Evolutionary conservation across 2,113 vertebrate species (phyloP).

Genomic region (Lucifuga dentata): DNA sequence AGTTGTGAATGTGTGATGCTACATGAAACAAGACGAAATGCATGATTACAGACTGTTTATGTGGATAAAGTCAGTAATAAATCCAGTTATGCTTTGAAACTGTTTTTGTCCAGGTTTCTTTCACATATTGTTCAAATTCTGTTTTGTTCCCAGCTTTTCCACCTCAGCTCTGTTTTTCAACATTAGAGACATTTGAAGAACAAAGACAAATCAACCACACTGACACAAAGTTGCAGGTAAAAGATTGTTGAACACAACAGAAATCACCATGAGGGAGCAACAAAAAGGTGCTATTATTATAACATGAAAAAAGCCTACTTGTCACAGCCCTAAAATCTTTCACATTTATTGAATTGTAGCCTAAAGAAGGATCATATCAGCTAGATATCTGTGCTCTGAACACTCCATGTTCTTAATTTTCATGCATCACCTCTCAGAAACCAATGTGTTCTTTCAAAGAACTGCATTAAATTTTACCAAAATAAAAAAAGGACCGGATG

Average conservation of each 20-base stretch:
- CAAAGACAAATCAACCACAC: slow-evolving; percentile 13
- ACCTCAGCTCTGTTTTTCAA: not conserved
- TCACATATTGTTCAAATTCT: slow-evolving; percentile 1
- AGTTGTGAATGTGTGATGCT: slow-evolving; percentile 45
- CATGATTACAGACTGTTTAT: slow-evolving; percentile 19
- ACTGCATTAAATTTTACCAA: not conserved
- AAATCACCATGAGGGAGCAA: slow-evolving; percentile 21
- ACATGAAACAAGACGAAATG: slow-evolving; percentile 30
- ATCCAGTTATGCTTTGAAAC: slow-evolving; percentile 47
- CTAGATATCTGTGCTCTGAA: slow-evolving; percentile 11
- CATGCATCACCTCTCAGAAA: not conserved
- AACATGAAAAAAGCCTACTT: slow-evolving; percentile 30
- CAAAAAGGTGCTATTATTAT: slow-evolving; percentile 28
- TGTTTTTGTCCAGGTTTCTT: not conserved
- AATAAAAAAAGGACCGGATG: not conserved
- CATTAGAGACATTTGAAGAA: slow-evolving; percentile 13
- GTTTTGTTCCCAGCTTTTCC: not conserved
- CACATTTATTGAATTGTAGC: slow-evolving; percentile 27
- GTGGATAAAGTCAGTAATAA: slow-evolving; percentile 10
- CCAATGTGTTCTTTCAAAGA: not conserved
- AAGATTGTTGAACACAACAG: slow-evolving; percentile 9
- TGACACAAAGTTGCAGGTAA: not conserved
- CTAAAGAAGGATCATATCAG: slow-evolving; percentile 2
- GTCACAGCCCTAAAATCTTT: slow-evolving; percentile 29
- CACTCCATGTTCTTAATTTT: not conserved